phyloP scores from a whole-genome alignment of 2,113 vertebrate genomes.

The Podarcis muralis region DNA sequence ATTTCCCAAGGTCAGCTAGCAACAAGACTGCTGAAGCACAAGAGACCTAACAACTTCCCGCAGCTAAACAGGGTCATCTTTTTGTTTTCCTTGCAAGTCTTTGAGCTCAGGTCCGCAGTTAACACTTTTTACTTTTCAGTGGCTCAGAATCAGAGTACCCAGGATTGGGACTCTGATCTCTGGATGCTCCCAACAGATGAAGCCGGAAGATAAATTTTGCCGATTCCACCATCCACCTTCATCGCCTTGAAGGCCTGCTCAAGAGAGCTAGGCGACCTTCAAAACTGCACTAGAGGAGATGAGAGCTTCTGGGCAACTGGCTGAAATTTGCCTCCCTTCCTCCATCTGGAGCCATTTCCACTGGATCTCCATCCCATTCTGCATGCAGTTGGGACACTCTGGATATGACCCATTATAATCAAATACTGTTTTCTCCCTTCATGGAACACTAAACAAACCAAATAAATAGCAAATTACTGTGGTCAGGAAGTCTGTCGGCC shows the following conservation, averaged over 20 bases:
- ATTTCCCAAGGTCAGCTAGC: not conserved
- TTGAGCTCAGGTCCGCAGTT: conserved; percentile 49
- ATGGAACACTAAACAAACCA: conserved; percentile 48
- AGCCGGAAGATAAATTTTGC: not conserved
- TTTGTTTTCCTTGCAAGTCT: conserved; percentile 50
- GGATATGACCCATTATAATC: not conserved
- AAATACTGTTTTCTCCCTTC: conserved; percentile 39
- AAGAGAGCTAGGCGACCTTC: not conserved
- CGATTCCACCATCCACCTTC: not conserved
- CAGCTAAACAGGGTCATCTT: conserved; percentile 58
- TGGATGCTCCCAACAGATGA: not conserved
- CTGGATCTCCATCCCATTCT: not conserved
- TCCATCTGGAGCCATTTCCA: not conserved
- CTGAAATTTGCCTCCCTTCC: not conserved
- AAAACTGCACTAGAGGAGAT: not conserved
- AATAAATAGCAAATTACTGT: conserved; percentile 44
- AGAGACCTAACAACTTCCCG: conserved; percentile 57
- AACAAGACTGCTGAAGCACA: conserved; percentile 31
- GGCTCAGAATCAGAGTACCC: conserved; percentile 1
- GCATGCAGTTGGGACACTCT: not conserved
- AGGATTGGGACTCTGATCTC: not conserved
- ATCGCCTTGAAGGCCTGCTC: not conserved
- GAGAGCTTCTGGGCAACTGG: too few species aligned
- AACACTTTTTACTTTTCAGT: conserved; percentile 4
- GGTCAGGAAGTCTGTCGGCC: conserved; percentile 47